Percentiles rank a stretch among this genome's conserved stretches.
Evolutionary conservation across 2,113 vertebrate species (phyloP).

Genomic region (Petrocephalus zakoni): DNA sequence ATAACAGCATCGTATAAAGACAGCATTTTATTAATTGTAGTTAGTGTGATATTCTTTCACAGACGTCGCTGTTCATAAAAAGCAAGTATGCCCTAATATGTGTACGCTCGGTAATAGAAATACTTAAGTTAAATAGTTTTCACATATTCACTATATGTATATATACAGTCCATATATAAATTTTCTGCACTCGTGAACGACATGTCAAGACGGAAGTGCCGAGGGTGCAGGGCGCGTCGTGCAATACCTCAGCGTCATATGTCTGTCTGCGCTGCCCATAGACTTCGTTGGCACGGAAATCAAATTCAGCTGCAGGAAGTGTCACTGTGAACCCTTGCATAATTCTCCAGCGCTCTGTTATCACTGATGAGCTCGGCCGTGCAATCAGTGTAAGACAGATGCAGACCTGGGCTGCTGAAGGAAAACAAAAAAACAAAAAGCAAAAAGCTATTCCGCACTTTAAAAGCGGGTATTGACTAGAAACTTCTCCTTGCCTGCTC

Average conservation of each 20-base stretch:
- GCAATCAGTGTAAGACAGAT: slow-evolving; percentile 27
- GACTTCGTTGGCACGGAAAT: slow-evolving; percentile 2
- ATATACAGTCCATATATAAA: neutral
- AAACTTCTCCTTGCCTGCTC: slow-evolving; percentile 24
- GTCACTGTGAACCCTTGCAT: slow-evolving; percentile 13
- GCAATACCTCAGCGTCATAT: neutral
- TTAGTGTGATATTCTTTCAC: neutral
- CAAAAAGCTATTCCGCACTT: slow-evolving; percentile 27
- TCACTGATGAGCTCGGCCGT: slow-evolving; percentile 19
- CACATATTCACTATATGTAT: neutral
- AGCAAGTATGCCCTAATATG: neutral
- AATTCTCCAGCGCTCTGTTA: slow-evolving; percentile 26
- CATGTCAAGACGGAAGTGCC: neutral
- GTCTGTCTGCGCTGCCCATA: neutral
- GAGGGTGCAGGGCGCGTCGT: too few relatives aligned
- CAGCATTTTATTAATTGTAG: neutral
- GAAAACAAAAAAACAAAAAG: slow-evolving; percentile 2
- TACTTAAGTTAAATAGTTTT: neutral
- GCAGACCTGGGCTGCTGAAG: neutral
- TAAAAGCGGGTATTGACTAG: slow-evolving; percentile 31
- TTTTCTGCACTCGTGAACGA: neutral
- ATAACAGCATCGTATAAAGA: neutral
- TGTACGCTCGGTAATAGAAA: neutral
- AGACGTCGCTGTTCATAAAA: neutral
- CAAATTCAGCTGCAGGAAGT: slow-evolving; percentile 1